A percentile compares a stretch with the other conserved stretches of the same genome.
These are phyloP conservation scores for Heliconius erato DNA, from an alignment of 2,888 invertebrate species.

Conservation along the genomic window DNA sequence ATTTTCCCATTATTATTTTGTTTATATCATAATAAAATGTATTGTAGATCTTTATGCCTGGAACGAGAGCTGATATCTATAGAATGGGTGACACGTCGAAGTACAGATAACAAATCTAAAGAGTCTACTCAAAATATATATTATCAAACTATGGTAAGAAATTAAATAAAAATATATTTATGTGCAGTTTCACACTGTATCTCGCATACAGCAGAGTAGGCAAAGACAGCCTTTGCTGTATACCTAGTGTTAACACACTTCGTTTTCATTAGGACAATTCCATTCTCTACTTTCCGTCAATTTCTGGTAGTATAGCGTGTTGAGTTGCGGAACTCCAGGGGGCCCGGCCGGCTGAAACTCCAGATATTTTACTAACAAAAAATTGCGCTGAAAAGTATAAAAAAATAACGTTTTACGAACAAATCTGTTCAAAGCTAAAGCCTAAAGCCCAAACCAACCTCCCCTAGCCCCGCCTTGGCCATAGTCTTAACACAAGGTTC, in stretches of 20 bases:
- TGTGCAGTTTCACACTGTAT: neutral
- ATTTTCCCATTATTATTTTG: too few relatives aligned
- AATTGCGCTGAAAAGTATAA: too few relatives aligned
- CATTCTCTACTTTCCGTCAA: neutral
- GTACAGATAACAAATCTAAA: conserved; percentile 37
- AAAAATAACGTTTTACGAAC: too few relatives aligned
- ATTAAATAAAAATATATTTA: conserved; percentile 26
- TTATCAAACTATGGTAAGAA: conserved; percentile 58
- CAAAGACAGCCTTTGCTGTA: neutral
- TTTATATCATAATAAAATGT: neutral
- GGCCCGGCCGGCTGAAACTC: too few relatives aligned
- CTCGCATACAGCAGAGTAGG: neutral
- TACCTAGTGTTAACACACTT: neutral
- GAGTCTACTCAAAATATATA: conserved; percentile 45
- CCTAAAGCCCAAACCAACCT: too few relatives aligned
- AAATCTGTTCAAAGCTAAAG: too few relatives aligned
- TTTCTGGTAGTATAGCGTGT: neutral
- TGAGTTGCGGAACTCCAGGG: too few relatives aligned
- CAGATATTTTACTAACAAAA: too few relatives aligned
- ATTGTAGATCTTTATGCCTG: conserved; percentile 28
- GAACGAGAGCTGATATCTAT: conserved; percentile 50
- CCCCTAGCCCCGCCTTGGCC: too few relatives aligned
- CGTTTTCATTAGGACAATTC: too few relatives aligned
- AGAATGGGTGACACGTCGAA: conserved; percentile 54
- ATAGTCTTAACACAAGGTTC: too few relatives aligned